Evolutionary conservation across 2,113 vertebrate species (phyloP).

Genomic region (Zosterops pallidus): DNA sequence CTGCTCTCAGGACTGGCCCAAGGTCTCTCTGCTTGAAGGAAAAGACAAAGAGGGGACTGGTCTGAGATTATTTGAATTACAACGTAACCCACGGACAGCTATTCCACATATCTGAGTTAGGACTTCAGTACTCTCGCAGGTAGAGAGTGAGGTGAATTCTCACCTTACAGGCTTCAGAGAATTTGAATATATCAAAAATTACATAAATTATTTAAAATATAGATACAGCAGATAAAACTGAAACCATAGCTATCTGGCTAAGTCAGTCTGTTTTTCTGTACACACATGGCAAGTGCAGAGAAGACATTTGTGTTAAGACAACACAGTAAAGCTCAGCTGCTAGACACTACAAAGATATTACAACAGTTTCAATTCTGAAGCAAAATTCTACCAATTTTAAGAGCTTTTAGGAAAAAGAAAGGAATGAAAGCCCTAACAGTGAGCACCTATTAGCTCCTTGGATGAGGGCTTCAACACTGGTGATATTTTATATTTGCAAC

Average conservation of each 20-base stretch:
- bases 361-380: not conserved
- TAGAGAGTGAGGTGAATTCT: not conserved
- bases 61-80: not conserved
- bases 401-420: not conserved
- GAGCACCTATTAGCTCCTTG: not conserved
- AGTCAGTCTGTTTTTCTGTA: not conserved
- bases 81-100: not conserved
- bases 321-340: not conserved
- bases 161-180: not conserved
- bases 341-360: not conserved
- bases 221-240: not conserved
- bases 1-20: not conserved
- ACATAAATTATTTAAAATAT: not conserved
- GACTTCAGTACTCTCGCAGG: not conserved
- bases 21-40: not conserved
- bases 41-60: not conserved
- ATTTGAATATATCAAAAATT: not conserved
- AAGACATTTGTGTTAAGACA: constrained; percentile 27
- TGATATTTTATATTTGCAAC: not conserved
- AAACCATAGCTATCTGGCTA: not conserved
- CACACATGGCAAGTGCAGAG: not conserved
- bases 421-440: not conserved
- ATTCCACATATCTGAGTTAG: not conserved
- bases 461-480: not conserved
- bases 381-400: not conserved